phyloP scores from a whole-genome alignment of 2,113 vertebrate genomes.

The Spilogale gracilis region DNA sequence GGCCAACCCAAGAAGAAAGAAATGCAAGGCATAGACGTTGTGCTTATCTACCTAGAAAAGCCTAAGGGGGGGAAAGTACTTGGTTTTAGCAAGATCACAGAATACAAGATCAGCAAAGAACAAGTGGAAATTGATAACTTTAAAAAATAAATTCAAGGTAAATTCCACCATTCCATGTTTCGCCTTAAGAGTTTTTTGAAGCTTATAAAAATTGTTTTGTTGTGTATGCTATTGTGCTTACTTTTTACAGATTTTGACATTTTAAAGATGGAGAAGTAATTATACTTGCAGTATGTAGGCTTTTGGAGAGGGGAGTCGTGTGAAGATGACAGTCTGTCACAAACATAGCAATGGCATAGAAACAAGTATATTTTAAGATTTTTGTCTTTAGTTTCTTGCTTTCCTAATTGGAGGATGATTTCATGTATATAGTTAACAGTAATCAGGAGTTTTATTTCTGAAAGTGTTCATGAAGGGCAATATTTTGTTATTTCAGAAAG shows the following conservation, averaged over 20 bases:
- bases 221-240: background rate
- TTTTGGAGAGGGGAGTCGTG: background rate
- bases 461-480: background rate
- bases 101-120: background rate
- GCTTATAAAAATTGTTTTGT: background rate
- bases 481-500: background rate
- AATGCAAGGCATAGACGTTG: background rate
- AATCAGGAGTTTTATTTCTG: conserved; percentile 9
- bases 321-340: background rate
- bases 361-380: background rate
- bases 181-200: background rate
- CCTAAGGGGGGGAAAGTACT: background rate
- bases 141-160: background rate
- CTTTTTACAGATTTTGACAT: background rate
- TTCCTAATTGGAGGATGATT: conserved; percentile 7
- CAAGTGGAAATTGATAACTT: background rate
- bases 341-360: background rate
- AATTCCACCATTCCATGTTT: background rate
- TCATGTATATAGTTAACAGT: background rate
- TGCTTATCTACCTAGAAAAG: background rate
- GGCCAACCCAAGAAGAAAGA: background rate
- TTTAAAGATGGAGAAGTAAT: conserved; percentile 32
- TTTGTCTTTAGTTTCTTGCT: background rate
- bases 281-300: background rate
- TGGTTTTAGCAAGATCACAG: background rate